Evolutionary conservation across 2,113 vertebrate genomes (phyloP).

Genomic region (Cebidichthys violaceus): DNA sequence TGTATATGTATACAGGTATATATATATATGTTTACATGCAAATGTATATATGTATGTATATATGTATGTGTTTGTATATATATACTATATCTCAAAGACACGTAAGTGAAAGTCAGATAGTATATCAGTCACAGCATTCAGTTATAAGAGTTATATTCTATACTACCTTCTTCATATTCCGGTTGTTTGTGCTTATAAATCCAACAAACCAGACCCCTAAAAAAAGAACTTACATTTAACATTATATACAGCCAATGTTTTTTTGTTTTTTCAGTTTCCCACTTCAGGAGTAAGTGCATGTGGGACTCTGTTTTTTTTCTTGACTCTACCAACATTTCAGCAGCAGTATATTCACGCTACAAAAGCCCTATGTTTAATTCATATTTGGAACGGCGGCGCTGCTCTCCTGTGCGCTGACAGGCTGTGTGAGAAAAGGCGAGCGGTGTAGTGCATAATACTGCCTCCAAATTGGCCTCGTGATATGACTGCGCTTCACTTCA

Average conservation of each 20-base stretch:
- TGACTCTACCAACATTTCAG: constrained; percentile 67
- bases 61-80: background rate
- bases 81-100: background rate
- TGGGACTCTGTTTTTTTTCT: constrained; percentile 52
- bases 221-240: constrained; percentile 15
- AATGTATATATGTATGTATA: too few species aligned
- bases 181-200: constrained; percentile 7
- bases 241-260: constrained; percentile 25
- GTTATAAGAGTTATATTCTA: background rate
- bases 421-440: constrained; percentile 68
- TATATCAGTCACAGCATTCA: background rate
- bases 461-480: constrained; percentile 81
- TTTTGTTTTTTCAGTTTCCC: constrained; percentile 21
- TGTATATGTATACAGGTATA: too few species aligned
- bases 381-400: constrained; percentile 69
- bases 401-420: constrained; percentile 71
- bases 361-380: constrained; percentile 80
- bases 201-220: constrained; percentile 5
- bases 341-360: constrained; percentile 70
- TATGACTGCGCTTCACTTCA: constrained; percentile 77
- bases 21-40: too few species aligned
- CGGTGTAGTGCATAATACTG: constrained; percentile 76
- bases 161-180: background rate
- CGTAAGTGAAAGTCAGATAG: background rate
- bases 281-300: constrained; percentile 43